Evolutionary conservation across 1,140 invertebrate genomes (phyloP), one percentile per base, ranked within the genome.

Genomic region (Diorhabda carinulata): DNA sequence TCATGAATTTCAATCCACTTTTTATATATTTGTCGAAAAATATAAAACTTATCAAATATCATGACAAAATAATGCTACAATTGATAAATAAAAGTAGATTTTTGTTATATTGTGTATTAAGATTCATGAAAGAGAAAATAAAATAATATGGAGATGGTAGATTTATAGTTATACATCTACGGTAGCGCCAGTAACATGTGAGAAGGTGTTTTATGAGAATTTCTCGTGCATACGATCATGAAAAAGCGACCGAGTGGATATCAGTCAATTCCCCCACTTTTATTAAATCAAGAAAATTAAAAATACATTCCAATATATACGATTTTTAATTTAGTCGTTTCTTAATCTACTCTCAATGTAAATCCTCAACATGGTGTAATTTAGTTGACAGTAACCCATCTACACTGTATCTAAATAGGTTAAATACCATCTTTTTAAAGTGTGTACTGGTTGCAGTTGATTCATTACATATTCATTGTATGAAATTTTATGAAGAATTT

Each of bases 171-270:
- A 25, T 25, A 25, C 25, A 25, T 25, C 25, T 25, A 25, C 70
- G 68, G 72, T 73, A 73, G 72, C 72, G 72, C 72, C 72, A 73
- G 70, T 73, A 69, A 64, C 72, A 71, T 73, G 70, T 71, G 72
- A 65, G 59, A 73, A 73, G 72, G 72, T 73, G 72, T 73, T 69
- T 73, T 73, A 73, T 67, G 67, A 58, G 65, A 65, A 9, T 57
- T 65, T 65, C 64, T 71, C 64, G 64, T 67, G 69, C 63, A 67
- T 47, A 65, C 43, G 43, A 57, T 70, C 63, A 70, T 70, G 47
- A 56, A 65, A 25, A 8, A 25, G 52, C 2, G 3, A 4, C 6
- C 41, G 45, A 8, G 9, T 25, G 52, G 40, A n/a, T 43, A 56
- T 1, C 41, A 44, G 52, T 43, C 9, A 65, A 65, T 65, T 65